Evolutionary conservation across 53 echinoderm and acorn worm species (phyloP).

Genomic region (Patiria pectinifera): DNA sequence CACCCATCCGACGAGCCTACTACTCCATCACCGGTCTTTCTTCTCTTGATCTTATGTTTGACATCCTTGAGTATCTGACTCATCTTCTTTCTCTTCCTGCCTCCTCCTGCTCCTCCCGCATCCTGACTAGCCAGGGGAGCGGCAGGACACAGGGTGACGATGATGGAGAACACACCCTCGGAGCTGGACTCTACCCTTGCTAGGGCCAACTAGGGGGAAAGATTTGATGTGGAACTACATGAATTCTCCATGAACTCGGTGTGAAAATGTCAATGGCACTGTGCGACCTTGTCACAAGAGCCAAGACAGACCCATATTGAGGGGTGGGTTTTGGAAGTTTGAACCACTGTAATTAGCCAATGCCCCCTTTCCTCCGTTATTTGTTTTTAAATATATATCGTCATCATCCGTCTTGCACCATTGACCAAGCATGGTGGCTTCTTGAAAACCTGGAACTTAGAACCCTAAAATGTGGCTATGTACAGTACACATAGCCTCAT

Average conservation of each 20-base stretch:
- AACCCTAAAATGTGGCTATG: too few relatives aligned
- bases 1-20: constrained; percentile 53
- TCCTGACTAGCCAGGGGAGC: not conserved
- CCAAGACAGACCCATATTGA: too few relatives aligned
- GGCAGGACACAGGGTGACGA: constrained; percentile 29
- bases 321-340: too few relatives aligned
- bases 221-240: not conserved
- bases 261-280: too few relatives aligned
- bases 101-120: not conserved
- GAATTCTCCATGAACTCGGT: not conserved
- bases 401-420: too few relatives aligned
- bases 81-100: constrained; percentile 72
- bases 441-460: too few relatives aligned
- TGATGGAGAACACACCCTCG: constrained; percentile 33
- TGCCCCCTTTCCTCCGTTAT: too few relatives aligned
- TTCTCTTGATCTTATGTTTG: constrained; percentile 73
- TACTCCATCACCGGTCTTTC: constrained; percentile 48
- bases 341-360: too few relatives aligned
- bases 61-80: constrained; percentile 65
- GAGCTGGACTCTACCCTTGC: constrained; percentile 54
- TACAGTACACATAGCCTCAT: too few relatives aligned
- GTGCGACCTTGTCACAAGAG: too few relatives aligned
- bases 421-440: too few relatives aligned
- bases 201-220: constrained; percentile 25
- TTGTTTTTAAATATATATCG: too few relatives aligned